These are phyloP conservation scores for Puffinus mauretanicus DNA, from an alignment of 2,113 vertebrate genomes.

Conservation along the genomic window DNA sequence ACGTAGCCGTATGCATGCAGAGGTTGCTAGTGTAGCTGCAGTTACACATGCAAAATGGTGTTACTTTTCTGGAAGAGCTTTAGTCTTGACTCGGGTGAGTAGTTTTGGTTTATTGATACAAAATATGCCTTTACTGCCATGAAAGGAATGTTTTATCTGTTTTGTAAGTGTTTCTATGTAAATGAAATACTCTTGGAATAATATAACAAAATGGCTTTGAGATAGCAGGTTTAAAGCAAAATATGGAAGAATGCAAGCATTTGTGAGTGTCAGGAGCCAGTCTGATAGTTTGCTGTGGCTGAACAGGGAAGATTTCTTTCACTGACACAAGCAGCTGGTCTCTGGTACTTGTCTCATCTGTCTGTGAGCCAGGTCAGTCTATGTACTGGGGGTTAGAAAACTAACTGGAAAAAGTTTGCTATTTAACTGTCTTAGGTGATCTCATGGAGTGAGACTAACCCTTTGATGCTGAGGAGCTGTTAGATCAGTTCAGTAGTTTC, in stretches of 20 bases:
- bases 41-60: rapidly evolving
- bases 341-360: neutral
- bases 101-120: neutral
- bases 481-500: neutral
- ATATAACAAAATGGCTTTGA: neutral
- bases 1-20: no score
- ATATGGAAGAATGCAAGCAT: neutral
- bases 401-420: neutral
- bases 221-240: neutral
- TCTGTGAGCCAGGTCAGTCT: neutral
- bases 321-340: neutral
- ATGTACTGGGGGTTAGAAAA: neutral
- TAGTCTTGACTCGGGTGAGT: neutral
- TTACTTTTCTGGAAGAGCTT: neutral
- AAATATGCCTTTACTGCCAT: neutral
- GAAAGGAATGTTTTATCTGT: neutral
- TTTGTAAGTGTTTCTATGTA: neutral
- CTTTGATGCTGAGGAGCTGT: neutral
- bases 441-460: neutral
- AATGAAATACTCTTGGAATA: neutral
- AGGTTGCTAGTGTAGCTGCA: neutral
- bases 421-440: neutral
- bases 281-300: neutral
- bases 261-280: neutral
- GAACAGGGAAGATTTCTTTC: neutral